Evolutionary conservation across 2,113 vertebrate genomes (phyloP).

Genomic region (Notothenia coriiceps): DNA sequence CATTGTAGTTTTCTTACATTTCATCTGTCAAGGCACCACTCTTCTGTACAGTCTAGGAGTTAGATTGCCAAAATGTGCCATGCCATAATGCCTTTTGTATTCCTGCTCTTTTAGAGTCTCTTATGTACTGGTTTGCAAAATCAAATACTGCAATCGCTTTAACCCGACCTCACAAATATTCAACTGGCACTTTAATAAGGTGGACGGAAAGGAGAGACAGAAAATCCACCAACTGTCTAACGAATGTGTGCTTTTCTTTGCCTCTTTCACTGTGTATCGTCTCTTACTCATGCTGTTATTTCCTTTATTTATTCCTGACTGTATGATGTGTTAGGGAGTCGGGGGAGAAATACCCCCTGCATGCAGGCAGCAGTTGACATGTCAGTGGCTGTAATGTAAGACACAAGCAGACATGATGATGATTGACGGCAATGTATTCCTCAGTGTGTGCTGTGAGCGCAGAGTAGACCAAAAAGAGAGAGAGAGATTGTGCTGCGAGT

Average conservation of each 20-base stretch:
- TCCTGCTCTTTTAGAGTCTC: conserved; percentile 57
- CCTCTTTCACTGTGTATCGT: conserved; percentile 25
- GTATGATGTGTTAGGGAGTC: conserved; percentile 27
- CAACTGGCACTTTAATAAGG: conserved; percentile 76
- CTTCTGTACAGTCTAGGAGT: conserved; percentile 56
- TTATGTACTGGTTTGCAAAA: conserved; percentile 60
- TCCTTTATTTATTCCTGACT: conserved; percentile 45
- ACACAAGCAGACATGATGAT: conserved; percentile 40
- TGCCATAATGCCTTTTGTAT: conserved; percentile 80
- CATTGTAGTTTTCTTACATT: conserved; percentile 42
- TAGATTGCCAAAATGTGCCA: conserved; percentile 80
- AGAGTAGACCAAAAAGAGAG: conserved; percentile 20
- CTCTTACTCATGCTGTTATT: conserved; percentile 29
- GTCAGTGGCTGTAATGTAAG: conserved; percentile 43
- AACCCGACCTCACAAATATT: conserved; percentile 64
- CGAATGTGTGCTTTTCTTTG: conserved; percentile 60
- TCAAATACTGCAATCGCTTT: conserved; percentile 51
- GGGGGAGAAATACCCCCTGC: conserved; percentile 29
- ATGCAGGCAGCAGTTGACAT: conserved; percentile 22
- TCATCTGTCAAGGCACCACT: conserved; percentile 51
- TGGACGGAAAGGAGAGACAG: conserved; percentile 28
- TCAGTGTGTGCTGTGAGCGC: conserved; percentile 8
- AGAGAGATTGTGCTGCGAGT: neutral
- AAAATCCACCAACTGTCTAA: conserved; percentile 23
- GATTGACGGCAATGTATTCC: conserved; percentile 43